A percentile compares a stretch with the other conserved stretches of the same genome.
Evolutionary conservation across 2,888 invertebrate species (phyloP).

Genomic region (Acronicta aceris): DNA sequence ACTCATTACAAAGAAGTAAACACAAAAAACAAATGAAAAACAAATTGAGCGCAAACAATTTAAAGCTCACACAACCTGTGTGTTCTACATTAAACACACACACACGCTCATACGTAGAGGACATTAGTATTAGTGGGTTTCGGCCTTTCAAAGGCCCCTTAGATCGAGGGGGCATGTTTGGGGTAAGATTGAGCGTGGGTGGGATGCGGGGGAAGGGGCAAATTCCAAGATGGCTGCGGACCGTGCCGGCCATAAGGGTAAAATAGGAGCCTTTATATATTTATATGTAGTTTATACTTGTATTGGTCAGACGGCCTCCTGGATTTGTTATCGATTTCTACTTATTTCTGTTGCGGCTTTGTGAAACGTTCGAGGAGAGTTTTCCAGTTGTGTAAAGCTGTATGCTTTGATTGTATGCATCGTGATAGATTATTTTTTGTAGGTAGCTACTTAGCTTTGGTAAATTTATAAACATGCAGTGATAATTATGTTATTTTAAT

Average conservation of each 20-base stretch:
- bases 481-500: background rate
- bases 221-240: slow-evolving; percentile 87
- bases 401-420: slow-evolving; percentile 6
- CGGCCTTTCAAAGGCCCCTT: slow-evolving; percentile 88
- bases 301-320: slow-evolving; percentile 79
- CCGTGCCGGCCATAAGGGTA: slow-evolving; percentile 88
- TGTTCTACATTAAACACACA: slow-evolving; percentile 58
- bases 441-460: background rate
- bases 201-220: slow-evolving; percentile 73
- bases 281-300: slow-evolving; percentile 78
- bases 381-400: slow-evolving; percentile 14
- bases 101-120: slow-evolving; percentile 74
- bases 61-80: slow-evolving; percentile 61
- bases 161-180: slow-evolving; percentile 85
- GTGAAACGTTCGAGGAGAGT: slow-evolving; percentile 9
- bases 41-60: slow-evolving; percentile 68
- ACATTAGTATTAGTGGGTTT: slow-evolving; percentile 89
- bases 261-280: slow-evolving; percentile 83
- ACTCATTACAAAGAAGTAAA: slow-evolving; percentile 36
- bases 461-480: too few relatives aligned
- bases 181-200: slow-evolving; percentile 86
- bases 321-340: slow-evolving; percentile 75
- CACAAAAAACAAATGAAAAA: slow-evolving; percentile 58
- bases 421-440: slow-evolving; percentile 2
- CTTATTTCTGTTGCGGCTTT: slow-evolving; percentile 37